A percentile compares a stretch with the other conserved stretches of the same genome.
Evolutionary conservation across 2,888 invertebrate species (phyloP).

Genomic region (Drosophila niveifrons): DNA sequence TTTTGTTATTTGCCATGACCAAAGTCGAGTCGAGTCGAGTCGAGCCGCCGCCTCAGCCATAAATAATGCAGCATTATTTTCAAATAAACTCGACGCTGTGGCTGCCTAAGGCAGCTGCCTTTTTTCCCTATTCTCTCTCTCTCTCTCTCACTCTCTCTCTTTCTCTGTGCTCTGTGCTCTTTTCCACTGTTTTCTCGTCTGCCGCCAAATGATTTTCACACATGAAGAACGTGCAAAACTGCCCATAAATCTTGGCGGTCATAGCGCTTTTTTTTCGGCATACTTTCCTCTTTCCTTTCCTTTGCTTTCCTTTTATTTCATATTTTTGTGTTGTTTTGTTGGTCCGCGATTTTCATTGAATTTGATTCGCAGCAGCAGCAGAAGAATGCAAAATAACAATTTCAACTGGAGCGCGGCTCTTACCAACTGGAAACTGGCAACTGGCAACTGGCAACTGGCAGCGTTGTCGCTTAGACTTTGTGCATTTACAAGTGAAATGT

Average conservation of each 20-base stretch:
- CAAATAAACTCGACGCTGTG: conserved; percentile 74
- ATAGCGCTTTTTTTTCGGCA: conserved; percentile 27
- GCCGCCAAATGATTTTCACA: conserved; percentile 78
- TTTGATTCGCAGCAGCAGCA: conserved; percentile 54
- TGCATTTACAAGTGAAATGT: conserved; percentile 76
- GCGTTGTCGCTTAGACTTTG: conserved; percentile 62
- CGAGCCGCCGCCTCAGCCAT: conserved; percentile 64
- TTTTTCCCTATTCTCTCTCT: not conserved
- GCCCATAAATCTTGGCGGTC: conserved; percentile 71
- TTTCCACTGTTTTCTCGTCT: conserved; percentile 10
- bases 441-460: conserved; percentile 31
- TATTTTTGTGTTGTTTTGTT: not conserved
- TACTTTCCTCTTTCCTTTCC: conserved; percentile 10
- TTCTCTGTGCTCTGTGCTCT: not conserved
- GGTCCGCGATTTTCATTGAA: conserved; percentile 65
- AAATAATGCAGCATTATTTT: conserved; percentile 81
- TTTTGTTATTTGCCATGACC: conserved; percentile 39
- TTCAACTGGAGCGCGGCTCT: conserved; percentile 41
- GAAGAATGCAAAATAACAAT: conserved; percentile 41
- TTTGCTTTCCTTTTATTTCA: not conserved
- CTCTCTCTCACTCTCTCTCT: not conserved
- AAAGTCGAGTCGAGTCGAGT: conserved; percentile 33
- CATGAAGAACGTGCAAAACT: conserved; percentile 79
- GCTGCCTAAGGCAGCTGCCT: conserved; percentile 60
- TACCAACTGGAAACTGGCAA: conserved; percentile 9